Evolutionary conservation across 2,113 vertebrate genomes (phyloP).

Genomic region (Copsychus sechellarum): DNA sequence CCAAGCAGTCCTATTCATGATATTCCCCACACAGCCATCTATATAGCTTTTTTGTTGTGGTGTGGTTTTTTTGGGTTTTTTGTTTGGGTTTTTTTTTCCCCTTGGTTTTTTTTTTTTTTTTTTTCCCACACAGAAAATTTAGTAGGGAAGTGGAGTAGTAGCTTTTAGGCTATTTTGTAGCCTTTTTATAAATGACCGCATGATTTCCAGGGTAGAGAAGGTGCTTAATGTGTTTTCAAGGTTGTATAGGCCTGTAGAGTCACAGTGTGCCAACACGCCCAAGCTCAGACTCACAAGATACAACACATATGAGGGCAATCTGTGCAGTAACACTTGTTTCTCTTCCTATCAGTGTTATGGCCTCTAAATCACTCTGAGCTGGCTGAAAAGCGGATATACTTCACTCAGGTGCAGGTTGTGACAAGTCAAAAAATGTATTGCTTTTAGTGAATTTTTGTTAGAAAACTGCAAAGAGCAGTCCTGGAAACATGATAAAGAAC

Average conservation of each 20-base stretch:
- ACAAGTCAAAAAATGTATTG: background rate
- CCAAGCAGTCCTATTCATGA: background rate
- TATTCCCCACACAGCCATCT: background rate
- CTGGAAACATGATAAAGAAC: background rate
- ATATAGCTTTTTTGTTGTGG: background rate
- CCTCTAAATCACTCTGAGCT: background rate
- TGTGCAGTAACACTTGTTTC: background rate
- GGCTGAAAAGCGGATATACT: background rate
- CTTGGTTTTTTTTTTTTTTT: no score
- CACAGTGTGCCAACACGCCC: background rate
- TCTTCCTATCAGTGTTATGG: background rate
- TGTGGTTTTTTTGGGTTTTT: no score
- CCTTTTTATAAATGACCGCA: rapidly evolving
- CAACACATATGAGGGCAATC: background rate
- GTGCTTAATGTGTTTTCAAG: background rate
- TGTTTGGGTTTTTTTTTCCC: no score
- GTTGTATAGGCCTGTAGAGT: background rate
- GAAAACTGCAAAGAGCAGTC: background rate
- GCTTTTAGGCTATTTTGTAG: background rate
- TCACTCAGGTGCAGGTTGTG: background rate
- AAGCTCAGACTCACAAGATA: background rate
- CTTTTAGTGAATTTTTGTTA: background rate
- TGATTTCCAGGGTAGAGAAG: background rate
- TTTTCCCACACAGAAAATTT: background rate
- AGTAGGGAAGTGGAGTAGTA: background rate